These are phyloP conservation scores for Taxidea taxus DNA, from an alignment of 2,113 vertebrate species.

Conservation along the genomic window DNA sequence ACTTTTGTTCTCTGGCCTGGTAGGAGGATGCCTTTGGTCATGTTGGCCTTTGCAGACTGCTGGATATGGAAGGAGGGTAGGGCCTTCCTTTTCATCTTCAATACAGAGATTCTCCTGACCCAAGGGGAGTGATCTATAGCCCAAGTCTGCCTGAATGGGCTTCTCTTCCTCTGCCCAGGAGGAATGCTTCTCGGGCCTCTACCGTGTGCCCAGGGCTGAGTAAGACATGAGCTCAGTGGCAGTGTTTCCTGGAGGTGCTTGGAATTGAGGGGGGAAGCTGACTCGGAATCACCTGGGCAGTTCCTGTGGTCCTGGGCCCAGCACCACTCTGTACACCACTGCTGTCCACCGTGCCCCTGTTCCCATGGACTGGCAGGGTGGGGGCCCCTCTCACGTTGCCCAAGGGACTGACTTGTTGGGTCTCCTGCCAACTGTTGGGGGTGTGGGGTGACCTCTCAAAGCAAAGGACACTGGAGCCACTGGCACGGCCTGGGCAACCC, in stretches of 20 bases:
- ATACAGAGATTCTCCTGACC: not conserved
- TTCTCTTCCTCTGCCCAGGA: not conserved
- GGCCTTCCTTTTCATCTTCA: not conserved
- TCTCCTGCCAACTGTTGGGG: not conserved
- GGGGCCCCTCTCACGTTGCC: not conserved
- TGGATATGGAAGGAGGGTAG: not conserved
- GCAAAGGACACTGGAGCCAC: not conserved
- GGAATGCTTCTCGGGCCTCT: not conserved
- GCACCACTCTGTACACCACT: not conserved
- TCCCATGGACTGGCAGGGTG: not conserved
- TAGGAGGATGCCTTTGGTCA: not conserved
- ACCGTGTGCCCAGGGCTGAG: not conserved
- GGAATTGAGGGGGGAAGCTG: not conserved
- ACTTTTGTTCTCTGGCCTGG: not conserved
- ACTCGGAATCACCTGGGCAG: not conserved
- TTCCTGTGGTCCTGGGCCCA: not conserved
- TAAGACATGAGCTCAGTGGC: not conserved
- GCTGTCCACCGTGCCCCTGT: not conserved
- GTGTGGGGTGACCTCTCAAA: not conserved
- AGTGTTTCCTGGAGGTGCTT: not conserved
- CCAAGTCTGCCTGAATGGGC: not conserved
- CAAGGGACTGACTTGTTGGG: not conserved
- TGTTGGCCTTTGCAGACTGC: not conserved
- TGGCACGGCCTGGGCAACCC: no score
- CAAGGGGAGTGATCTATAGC: not conserved